A percentile compares a stretch with the other conserved stretches of the same genome.
Conservation (phyloP, 2,113 vertebrate genomes). For the Noctilio leporinus region DNA sequence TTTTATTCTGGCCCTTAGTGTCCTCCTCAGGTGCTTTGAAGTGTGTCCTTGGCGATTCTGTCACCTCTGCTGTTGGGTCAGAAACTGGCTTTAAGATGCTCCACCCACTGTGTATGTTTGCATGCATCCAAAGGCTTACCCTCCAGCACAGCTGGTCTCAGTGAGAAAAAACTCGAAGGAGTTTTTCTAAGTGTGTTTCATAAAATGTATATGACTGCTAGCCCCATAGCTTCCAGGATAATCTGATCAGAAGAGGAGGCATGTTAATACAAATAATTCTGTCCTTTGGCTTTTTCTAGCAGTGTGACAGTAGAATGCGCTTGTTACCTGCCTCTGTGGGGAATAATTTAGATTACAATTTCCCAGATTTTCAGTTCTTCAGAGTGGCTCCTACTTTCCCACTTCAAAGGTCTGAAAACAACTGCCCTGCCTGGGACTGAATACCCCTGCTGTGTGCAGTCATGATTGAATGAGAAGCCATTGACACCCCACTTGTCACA, state of each 20-base stretch:
- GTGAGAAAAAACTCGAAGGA: not conserved
- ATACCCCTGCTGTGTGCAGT: not conserved
- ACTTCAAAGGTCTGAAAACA: not conserved
- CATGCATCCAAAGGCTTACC: accelerated
- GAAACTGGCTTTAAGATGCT: no score
- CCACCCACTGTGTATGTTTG: accelerated
- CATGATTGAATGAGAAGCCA: no score
- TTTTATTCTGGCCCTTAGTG: not conserved
- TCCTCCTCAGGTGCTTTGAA: not conserved
- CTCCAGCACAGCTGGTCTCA: not conserved
- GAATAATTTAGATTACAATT: not conserved
- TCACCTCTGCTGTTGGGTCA: not conserved
- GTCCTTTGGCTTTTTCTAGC: not conserved
- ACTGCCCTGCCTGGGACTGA: not conserved
- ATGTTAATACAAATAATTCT: not conserved
- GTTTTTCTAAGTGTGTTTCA: not conserved
- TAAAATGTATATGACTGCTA: not conserved
- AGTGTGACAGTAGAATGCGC: not conserved
- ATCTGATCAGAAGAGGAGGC: not conserved
- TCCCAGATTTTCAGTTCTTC: not conserved
- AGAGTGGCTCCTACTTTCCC: not conserved
- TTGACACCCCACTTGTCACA: not conserved
- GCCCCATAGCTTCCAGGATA: not conserved
- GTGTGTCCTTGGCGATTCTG: accelerated
- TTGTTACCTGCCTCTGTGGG: not conserved